Evolutionary conservation across 2,113 vertebrate species (phyloP), one percentile per base, ranked within the genome.

Genomic region (Clarias gariepinus): DNA sequence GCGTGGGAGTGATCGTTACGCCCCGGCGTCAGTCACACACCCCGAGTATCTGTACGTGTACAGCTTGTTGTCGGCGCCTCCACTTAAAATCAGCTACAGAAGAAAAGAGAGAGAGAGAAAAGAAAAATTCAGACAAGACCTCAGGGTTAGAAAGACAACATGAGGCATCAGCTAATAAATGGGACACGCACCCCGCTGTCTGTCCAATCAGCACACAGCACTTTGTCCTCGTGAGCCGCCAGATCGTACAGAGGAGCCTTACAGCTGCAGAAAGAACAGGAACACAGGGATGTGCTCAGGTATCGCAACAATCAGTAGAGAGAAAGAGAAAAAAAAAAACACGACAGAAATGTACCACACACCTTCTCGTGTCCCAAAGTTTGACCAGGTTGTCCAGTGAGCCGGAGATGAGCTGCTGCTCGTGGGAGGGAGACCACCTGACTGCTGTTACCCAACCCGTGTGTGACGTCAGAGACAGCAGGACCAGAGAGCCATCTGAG

Each of bases 281-380:
- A 30, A 16, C 16, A 16, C 28, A 33, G 15, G 68, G 16, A 36
- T 69, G 30, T 2, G 33, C 2, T 18, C 68, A 33, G 33, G 68
- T 69, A 69, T 6, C 0, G 1, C 18, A 19, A 63, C 0, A 63
- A 8, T 33, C 64, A 66, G 2, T 28, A 6, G 13, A 68, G n/a
- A 66, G 12, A 4, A 15, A 68, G 30, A 28, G 15, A 15, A 68
- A 68, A 28, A 0, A n/a, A n/a, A n/a, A n/a, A n/a, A n/a, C n/a
- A n/a, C n/a, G 11, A 30, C 64, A 68, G n/a, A 13, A 68, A 15
- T 6, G 4, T 66, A 28, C 1, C 12, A 90, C 92, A 89, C 92
- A 99, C 98, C 98, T 99, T 90, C 98, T 97, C 41, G 94, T 97
- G 94, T 99, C 98, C 98, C 98, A 99, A 23, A 99, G 95, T 90